Base-by-base conservation (phyloP, 2,797 vertebrate genomes). In the Pteropus rufus region DNA sequence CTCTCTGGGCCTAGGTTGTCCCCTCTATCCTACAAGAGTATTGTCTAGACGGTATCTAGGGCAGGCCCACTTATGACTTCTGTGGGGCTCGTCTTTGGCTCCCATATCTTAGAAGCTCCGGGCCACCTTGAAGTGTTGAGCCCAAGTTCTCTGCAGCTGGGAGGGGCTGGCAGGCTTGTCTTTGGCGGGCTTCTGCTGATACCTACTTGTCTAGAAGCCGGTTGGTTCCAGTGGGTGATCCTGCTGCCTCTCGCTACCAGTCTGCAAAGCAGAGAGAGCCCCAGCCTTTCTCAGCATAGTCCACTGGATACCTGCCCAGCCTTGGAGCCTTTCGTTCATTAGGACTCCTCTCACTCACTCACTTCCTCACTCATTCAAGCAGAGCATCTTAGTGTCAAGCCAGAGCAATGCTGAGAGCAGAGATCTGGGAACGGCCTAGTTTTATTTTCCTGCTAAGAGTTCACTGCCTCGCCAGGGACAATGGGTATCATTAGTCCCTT, bases 241-340 rank as follows among this genome's bases (percentile, higher is more conserved):
- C 54, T 36, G 18, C 72, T 64, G 39, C 41, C 41, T 73, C 65
- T 39, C 5, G 0, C 70, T 65, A 84, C 73, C 49, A 31, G 62
- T 80, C n/a, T 85, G 73, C 36, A 34, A 73, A 90, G 72, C 8
- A 41, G 76, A 89, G 24, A 64, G 60, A 76, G 21, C 64, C 58
- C 54, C 54, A 44, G 64, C 84, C 83, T 70, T 24, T 80, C 0
- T 0, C 26, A 24, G 65, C 36, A 34, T 9, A 41, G 89, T 77
- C 80, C 23, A 54, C 62, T 77, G 72, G 93, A 89, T n/a, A 58
- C 87, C 82, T 54, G 75, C 95, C 91, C 85, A 89, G 77, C 69
- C 64, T 41, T 16, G 14, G 39, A 49, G 54, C 41, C 72, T 94
- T 46, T 46, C n/a, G 41, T 86, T 64, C 81, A 29, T 10, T 62